Evolutionary conservation across 1,140 invertebrate species (phyloP).

Genomic region (Solenopsis invicta): DNA sequence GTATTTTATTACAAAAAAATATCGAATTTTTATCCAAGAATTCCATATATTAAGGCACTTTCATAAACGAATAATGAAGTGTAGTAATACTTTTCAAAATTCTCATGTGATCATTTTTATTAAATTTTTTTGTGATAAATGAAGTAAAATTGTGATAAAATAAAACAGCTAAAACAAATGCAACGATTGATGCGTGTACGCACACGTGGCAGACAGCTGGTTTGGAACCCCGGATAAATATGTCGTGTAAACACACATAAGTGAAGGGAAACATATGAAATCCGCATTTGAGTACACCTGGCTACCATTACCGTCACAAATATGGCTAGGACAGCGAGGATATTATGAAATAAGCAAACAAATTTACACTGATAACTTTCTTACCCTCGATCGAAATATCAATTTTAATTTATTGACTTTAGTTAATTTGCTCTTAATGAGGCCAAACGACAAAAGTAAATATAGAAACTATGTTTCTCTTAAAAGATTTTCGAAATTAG

Average conservation of each 20-base stretch:
- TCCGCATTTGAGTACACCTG: conserved; percentile 35
- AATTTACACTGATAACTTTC: neutral
- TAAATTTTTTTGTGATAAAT: conserved; percentile 4
- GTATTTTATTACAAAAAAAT: neutral
- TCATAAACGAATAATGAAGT: neutral
- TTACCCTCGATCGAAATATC: neutral
- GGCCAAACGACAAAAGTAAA: neutral
- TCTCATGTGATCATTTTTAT: neutral
- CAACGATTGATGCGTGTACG: conserved; percentile 24
- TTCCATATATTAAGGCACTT: neutral
- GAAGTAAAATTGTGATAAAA: conserved; percentile 25
- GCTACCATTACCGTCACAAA: conserved; percentile 26
- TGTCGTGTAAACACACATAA: conserved; percentile 39
- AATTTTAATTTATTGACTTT: neutral
- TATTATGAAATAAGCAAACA: neutral
- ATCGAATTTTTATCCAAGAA: neutral
- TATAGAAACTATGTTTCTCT: neutral
- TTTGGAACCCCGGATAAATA: conserved; percentile 32
- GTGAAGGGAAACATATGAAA: conserved; percentile 41
- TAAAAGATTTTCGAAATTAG: neutral
- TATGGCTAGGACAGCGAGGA: neutral
- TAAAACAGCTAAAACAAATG: conserved; percentile 38
- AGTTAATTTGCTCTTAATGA: neutral
- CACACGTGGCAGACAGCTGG: conserved; percentile 40
- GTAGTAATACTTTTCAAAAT: conserved; percentile 6